phyloP scores from a whole-genome alignment of 2,113 vertebrate species.

The Scomber scombrus region DNA sequence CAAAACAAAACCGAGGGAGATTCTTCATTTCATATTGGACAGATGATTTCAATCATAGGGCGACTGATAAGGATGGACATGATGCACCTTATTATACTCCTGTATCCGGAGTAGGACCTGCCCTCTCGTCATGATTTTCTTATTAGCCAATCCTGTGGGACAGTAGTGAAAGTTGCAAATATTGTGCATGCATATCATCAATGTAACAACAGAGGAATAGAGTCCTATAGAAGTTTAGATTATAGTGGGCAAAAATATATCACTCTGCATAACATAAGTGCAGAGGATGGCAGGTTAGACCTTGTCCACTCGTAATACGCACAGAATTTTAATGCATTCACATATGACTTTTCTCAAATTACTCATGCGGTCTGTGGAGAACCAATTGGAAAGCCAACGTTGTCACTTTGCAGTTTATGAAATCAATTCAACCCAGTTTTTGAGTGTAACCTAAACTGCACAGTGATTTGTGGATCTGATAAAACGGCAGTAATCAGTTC shows the following conservation, averaged over 20 bases:
- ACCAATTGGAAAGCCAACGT: not conserved
- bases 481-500: not conserved
- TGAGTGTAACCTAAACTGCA: not conserved
- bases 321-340: not conserved
- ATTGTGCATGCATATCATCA: not conserved
- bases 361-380: not conserved
- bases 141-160: slow-evolving; percentile 58
- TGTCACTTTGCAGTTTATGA: not conserved
- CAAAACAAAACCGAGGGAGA: slow-evolving; percentile 16
- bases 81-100: slow-evolving; percentile 68
- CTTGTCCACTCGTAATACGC: not conserved
- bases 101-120: slow-evolving; percentile 46
- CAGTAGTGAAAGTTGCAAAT: slow-evolving; percentile 13
- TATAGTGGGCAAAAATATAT: not conserved
- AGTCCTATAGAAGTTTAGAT: not conserved
- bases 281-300: not conserved
- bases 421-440: not conserved
- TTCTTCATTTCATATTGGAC: slow-evolving; percentile 58
- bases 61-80: slow-evolving; percentile 67
- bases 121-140: slow-evolving; percentile 63
- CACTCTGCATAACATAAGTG: not conserved
- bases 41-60: slow-evolving; percentile 75
- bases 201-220: not conserved
- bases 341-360: not conserved
- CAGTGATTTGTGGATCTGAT: slow-evolving; percentile 11